Evolutionary conservation across 1,140 invertebrate species (phyloP), one percentile per base, ranked within the genome.

Genomic region (Eueides isabella): DNA sequence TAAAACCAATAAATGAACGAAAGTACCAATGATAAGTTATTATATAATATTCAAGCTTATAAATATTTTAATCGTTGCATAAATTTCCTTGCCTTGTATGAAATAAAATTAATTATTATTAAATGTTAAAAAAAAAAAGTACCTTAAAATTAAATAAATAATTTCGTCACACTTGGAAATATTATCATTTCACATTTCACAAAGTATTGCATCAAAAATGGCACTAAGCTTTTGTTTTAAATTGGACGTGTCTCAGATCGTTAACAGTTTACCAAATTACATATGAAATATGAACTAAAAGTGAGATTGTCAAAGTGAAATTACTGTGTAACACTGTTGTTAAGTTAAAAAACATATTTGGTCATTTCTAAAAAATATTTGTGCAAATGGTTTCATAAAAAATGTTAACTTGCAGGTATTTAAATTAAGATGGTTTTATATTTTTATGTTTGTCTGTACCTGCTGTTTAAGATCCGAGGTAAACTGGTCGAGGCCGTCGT

Each of bases 61-160:
- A 55, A 55, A 55, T 55, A 55, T 23, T 55, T 55, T 1, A 55
- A 55, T 55, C 48, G 48, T 55, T 55, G 48, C 12, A 55, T 26
- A 48, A 12, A 55, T 26, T 26, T 55, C 48, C 48, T 55, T 55
- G 11, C 41, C 9, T 55, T 55, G 48, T 55, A 55, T 23, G 9
- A 23, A 55, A 55, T 55, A 55, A 55, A 55, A 23, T 2, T 55
- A 4, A 55, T 26, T 26, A 55, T 55, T 19, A 26, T 55, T 55
- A 23, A 55, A 55, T 12, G 19, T 55, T 55, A 55, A 26, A 55
- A 23, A 55, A 26, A 26, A 4, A 55, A 55, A 55, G 9, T 55
- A 55, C 19, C 48, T 5, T 26, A 55, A 55, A 55, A 55, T 11
- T 11, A 55, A 55, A 26, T 5, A 23, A 55, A 4, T 23, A 7